These are phyloP conservation scores for Chrysolina haemoptera DNA, from an alignment of 2,888 invertebrate species.

Conservation along the genomic window DNA sequence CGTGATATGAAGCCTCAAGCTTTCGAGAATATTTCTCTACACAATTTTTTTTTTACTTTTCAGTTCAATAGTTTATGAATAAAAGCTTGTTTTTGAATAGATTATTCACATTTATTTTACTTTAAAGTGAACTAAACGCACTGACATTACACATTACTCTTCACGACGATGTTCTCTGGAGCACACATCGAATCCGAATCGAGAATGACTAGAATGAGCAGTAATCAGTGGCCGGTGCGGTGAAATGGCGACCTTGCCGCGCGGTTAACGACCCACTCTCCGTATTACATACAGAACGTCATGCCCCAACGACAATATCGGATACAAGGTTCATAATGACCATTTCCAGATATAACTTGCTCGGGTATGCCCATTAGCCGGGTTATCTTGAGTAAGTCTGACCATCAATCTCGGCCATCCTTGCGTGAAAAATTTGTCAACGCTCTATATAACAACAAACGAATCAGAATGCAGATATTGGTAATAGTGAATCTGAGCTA, in stretches of 20 bases:
- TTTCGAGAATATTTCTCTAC: too few species aligned
- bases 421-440: background rate
- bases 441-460: background rate
- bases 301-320: constrained; percentile 11
- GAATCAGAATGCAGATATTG: background rate
- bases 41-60: too few species aligned
- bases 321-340: constrained; percentile 13
- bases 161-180: background rate
- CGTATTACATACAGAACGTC: constrained; percentile 13
- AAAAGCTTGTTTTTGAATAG: too few species aligned
- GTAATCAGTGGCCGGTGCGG: background rate
- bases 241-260: constrained; percentile 20
- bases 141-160: too few species aligned
- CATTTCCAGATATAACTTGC: constrained; percentile 11
- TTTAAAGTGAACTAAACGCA: too few species aligned
- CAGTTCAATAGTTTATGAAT: too few species aligned
- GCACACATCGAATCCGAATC: background rate
- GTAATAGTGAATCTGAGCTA: too few species aligned
- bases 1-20: too few species aligned
- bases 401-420: constrained; percentile 1
- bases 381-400: background rate
- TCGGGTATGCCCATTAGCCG: constrained; percentile 8
- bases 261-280: constrained; percentile 25
- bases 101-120: too few species aligned
- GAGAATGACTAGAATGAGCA: constrained; percentile 21